Conservation (phyloP, 2,888 invertebrate species). For the Smittia aterrima region DNA sequence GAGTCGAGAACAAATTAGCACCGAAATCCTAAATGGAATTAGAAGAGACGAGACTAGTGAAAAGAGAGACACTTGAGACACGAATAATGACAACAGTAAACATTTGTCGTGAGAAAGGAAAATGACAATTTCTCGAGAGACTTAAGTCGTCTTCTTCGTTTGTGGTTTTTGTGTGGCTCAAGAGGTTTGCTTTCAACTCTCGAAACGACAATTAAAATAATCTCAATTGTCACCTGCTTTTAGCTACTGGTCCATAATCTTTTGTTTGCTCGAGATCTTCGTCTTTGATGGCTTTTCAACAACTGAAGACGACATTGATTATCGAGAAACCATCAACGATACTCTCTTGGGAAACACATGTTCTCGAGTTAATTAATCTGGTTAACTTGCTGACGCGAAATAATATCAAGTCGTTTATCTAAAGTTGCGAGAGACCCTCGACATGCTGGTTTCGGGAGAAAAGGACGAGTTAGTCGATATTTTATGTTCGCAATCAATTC, state of each 20-base stretch:
- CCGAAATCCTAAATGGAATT: not conserved
- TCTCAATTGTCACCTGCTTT: not conserved
- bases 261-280: not conserved
- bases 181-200: not conserved
- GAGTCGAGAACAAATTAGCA: conserved; percentile 17
- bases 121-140: conserved; percentile 7
- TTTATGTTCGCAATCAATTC: conserved; percentile 3
- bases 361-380: not conserved
- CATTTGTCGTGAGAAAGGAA: not conserved
- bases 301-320: too few species aligned
- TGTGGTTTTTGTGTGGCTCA: not conserved
- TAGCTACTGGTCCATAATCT: not conserved
- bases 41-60: not conserved
- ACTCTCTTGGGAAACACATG: not conserved
- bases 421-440: not conserved
- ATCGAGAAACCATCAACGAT: not conserved
- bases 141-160: not conserved
- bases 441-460: not conserved
- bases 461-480: not conserved
- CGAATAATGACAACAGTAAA: not conserved
- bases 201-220: not conserved
- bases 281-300: too few species aligned
- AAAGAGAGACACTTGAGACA: not conserved
- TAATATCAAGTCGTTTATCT: too few species aligned
- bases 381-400: too few species aligned